A percentile compares a stretch with the other conserved stretches of the same genome.
Conservation (phyloP, 2,113 vertebrate species). For the Tympanuchus pallidicinctus region DNA sequence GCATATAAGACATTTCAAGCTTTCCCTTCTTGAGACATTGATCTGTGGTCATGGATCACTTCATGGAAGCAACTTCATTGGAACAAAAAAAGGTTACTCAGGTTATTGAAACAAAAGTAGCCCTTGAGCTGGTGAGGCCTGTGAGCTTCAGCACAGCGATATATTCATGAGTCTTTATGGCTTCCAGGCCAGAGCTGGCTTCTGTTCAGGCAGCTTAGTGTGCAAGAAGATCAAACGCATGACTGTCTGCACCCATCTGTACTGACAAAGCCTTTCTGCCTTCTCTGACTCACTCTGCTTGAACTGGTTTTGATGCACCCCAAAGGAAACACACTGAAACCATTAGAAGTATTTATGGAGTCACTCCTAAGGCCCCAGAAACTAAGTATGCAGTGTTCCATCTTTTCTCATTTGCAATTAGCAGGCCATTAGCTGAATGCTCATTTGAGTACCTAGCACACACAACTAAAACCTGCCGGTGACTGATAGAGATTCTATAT, state of each 20-base stretch:
- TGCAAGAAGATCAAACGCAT: slow-evolving; percentile 44
- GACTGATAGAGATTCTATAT: neutral
- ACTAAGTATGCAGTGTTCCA: slow-evolving; percentile 21
- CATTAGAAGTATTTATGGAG: slow-evolving; percentile 26
- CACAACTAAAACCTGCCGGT: neutral
- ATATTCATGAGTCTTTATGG: slow-evolving; percentile 58
- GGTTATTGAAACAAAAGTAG: slow-evolving; percentile 61
- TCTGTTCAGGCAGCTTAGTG: slow-evolving; percentile 51
- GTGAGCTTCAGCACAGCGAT: slow-evolving; percentile 28
- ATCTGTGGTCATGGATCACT: neutral
- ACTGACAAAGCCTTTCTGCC: slow-evolving; percentile 40
- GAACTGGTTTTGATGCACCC: slow-evolving; percentile 46
- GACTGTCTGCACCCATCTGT: slow-evolving; percentile 22
- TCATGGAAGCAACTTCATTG: slow-evolving; percentile 25
- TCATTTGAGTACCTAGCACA: fast-evolving
- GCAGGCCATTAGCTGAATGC: neutral
- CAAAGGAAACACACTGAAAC: slow-evolving; percentile 42
- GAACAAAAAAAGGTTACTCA: slow-evolving; percentile 25
- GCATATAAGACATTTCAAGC: neutral
- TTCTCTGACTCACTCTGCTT: slow-evolving; percentile 51
- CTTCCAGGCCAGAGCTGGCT: slow-evolving; percentile 60
- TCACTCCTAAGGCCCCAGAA: slow-evolving; percentile 13
- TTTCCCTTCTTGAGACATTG: neutral
- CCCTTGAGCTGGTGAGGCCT: slow-evolving; percentile 13
- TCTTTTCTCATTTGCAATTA: neutral